These are phyloP conservation scores for Rissa tridactyla DNA, from an alignment of 2,113 vertebrate species.

Conservation along the genomic window DNA sequence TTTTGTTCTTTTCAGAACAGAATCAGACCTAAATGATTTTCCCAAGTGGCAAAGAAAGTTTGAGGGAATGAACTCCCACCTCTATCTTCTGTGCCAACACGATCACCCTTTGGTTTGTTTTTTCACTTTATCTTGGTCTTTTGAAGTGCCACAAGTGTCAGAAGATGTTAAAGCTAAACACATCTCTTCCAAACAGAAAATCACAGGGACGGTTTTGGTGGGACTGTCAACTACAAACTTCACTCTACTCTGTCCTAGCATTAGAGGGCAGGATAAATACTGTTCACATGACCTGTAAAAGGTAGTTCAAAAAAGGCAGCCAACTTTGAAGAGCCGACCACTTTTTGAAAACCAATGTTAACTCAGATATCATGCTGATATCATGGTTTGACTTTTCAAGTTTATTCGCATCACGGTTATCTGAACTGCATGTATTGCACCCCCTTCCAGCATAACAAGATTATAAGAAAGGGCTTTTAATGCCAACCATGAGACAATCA, in stretches of 20 bases:
- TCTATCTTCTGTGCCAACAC: neutral
- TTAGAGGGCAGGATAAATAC: neutral
- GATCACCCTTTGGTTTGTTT: neutral
- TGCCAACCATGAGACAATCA: neutral
- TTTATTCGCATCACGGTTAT: neutral
- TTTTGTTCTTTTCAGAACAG: neutral
- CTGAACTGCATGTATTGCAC: neutral
- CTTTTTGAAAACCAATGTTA: neutral
- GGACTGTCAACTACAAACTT: neutral
- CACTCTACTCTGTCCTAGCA: neutral
- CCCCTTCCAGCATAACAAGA: neutral
- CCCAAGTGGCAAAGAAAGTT: neutral
- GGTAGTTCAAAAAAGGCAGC: neutral
- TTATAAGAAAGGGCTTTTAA: neutral
- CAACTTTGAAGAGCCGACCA: neutral
- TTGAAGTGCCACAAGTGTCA: neutral
- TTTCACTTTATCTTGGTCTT: neutral
- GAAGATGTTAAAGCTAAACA: neutral
- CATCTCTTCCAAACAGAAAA: neutral
- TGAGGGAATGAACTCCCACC: neutral
- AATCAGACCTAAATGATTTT: neutral
- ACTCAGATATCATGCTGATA: neutral
- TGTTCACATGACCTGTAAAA: neutral
- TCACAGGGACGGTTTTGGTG: neutral
- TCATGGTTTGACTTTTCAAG: neutral